These are phyloP conservation scores for Poecilia picta DNA, from an alignment of 2,797 vertebrate genomes.

Conservation along the genomic window DNA sequence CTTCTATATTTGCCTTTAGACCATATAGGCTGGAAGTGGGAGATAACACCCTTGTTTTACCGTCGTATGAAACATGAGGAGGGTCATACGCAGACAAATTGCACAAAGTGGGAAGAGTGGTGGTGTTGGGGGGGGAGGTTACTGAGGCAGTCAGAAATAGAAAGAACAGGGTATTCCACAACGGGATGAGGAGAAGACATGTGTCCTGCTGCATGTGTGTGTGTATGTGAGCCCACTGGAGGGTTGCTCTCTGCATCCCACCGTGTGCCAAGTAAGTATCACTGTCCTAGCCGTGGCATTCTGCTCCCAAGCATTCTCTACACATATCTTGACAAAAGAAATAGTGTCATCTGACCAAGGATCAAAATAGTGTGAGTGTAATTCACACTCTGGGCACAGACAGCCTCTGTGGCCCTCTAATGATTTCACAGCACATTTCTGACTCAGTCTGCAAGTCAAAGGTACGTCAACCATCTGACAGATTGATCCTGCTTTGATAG, in stretches of 20 bases:
- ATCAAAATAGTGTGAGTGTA: conserved; percentile 86
- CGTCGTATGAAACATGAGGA: conserved; percentile 84
- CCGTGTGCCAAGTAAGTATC: conserved; percentile 71
- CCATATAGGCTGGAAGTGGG: conserved; percentile 77
- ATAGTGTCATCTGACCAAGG: conserved; percentile 84
- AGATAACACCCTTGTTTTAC: conserved; percentile 85
- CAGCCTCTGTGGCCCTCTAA: conserved; percentile 75
- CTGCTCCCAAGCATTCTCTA: conserved; percentile 79
- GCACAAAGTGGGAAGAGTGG: conserved; percentile 77
- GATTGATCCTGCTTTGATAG: conserved; percentile 62
- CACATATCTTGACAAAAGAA: conserved; percentile 85
- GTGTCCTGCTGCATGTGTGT: conserved; percentile 43
- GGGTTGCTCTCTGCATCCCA: conserved; percentile 62
- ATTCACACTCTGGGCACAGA: conserved; percentile 79
- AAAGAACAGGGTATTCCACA: conserved; percentile 60
- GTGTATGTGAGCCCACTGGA: conserved; percentile 46
- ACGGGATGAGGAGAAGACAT: conserved; percentile 45
- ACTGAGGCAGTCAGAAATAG: conserved; percentile 72
- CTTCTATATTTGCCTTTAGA: conserved; percentile 93
- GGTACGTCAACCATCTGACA: conserved; percentile 69
- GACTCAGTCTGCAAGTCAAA: conserved; percentile 72
- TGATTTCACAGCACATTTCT: conserved; percentile 83
- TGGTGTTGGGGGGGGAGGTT: conserved; percentile 58
- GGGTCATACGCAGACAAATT: conserved; percentile 81
- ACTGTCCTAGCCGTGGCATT: conserved; percentile 68